These are phyloP conservation scores for Nasonovia ribisnigri DNA, from an alignment of 2,888 invertebrate genomes.

Conservation along the genomic window DNA sequence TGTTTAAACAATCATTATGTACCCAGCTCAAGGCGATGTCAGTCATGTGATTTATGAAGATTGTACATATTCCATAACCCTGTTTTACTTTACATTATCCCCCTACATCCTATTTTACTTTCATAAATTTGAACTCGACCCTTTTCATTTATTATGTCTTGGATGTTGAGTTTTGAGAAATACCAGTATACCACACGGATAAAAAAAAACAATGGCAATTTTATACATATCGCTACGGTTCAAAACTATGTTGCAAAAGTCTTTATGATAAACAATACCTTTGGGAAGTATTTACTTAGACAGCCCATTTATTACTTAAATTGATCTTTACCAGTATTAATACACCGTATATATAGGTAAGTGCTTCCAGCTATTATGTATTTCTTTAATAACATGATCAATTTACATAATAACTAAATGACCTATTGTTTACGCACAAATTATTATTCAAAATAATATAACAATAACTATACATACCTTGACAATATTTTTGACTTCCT, in stretches of 20 bases:
- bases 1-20: slow-evolving; percentile 46
- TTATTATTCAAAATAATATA: neutral
- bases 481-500: neutral
- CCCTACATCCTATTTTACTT: slow-evolving; percentile 53
- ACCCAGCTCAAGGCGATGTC: slow-evolving; percentile 57
- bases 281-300: slow-evolving; percentile 40
- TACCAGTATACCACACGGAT: slow-evolving; percentile 25
- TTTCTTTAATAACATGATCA: slow-evolving; percentile 27
- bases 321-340: neutral
- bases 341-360: neutral
- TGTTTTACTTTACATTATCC: slow-evolving; percentile 46
- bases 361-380: neutral
- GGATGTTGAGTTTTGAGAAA: slow-evolving; percentile 22
- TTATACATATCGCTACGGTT: neutral
- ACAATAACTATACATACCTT: neutral
- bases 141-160: slow-evolving; percentile 47
- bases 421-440: neutral
- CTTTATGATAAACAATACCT: slow-evolving; percentile 42
- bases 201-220: slow-evolving; percentile 42
- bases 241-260: slow-evolving; percentile 2
- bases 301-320: slow-evolving; percentile 44
- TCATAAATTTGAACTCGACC: slow-evolving; percentile 52
- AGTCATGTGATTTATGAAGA: slow-evolving; percentile 60
- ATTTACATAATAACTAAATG: neutral
- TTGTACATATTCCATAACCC: slow-evolving; percentile 51